Evolutionary conservation across 2,113 vertebrate genomes (phyloP), one percentile per base, ranked within the genome.

Genomic region (human): DNA sequence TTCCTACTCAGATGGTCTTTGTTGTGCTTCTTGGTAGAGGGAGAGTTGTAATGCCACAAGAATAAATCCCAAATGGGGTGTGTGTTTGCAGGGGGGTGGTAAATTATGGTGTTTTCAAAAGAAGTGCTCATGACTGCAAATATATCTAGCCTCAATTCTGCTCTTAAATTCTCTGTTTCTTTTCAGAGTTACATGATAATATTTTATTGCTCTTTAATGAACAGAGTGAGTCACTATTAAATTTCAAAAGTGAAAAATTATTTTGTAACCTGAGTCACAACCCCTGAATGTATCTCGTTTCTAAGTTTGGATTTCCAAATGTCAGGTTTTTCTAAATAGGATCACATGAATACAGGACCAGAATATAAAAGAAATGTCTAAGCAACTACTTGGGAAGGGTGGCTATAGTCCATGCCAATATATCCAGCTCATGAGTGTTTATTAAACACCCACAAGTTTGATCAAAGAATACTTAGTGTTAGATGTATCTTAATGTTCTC

Each of bases 1-100:
- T 98, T 97, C 96, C 97, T 97, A 92, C 95, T 98, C 92, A 97
- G 95, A 97, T 96, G 96, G 55, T 45, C 87, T 96, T 97, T 97
- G 88, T 96, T 97, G 90, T 90, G 94, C 78, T 97, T 76, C 59
- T 87, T 76, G 66, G 92, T 85, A 70, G 55, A 95, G 43, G 35
- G 87, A 85, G 66, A 85, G 52, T 48, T 82, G 72, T 88, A 76
- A 84, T 45, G 45, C 79, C 70, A 73, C 30, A 64, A 93, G 84
- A 92, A 93, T 57, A 96, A 97, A 96, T 96, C 95, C 87, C 90
- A 66, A 1, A 9, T 59, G 45, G 80, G 55, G 23, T 18, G 27
- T 78, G 75, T 32, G 27, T 30, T 27, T 35, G 89, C n/a, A 18
- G 32, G 32, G 61, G 90, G 52, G 30, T 43, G 57, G 48, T 95